Evolutionary conservation across 2,797 vertebrate species (phyloP), one percentile per base, ranked within the genome.

Genomic region (Cynodonichthys magdalenae): DNA sequence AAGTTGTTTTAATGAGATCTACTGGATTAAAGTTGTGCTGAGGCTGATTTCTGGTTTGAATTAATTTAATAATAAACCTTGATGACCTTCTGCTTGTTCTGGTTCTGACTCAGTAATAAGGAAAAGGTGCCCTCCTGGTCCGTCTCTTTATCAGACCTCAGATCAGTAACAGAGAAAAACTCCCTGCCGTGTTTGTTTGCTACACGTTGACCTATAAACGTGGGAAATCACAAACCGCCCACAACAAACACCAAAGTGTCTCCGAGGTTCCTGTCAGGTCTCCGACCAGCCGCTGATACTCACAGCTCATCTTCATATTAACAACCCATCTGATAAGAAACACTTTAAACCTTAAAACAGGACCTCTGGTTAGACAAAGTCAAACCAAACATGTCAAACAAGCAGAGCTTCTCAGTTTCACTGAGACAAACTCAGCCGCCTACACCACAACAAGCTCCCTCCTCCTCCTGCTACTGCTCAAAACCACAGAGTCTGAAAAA

Each of bases 201-300:
- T 36, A 2, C 66, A 57, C 17, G 42, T 12, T 77, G 72, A 84
- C 80, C 80, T 84, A 79, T 46, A 79, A 68, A 75, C 19, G n/a
- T 68, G 65, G 79, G 81, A 70, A 77, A 69, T 74, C 65, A 80
- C 72, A 83, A 70, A 59, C 62, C 74, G 17, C 75, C 75, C 29
- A 77, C 83, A 24, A 29, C 57, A 63, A 48, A 58, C 54, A 74
- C 0, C 3, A 19, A 8, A 45, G 18, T 64, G 47, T 53, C 52
- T 46, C 20, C 2, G 50, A 61, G 65, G 36, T 3, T 39, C 3
- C 36, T 10, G 11, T 39, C 36, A 3, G 10, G 36, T 39, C 36
- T 3, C 10, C 36, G 36, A 39, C 36, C 10, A 2, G 36, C 29
- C 29, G 29, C 29, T 6, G 29, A 2, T 11, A 2, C 3, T 39